phyloP scores from a whole-genome alignment of 2,113 vertebrate species.

The Acrocephalus kingi region DNA sequence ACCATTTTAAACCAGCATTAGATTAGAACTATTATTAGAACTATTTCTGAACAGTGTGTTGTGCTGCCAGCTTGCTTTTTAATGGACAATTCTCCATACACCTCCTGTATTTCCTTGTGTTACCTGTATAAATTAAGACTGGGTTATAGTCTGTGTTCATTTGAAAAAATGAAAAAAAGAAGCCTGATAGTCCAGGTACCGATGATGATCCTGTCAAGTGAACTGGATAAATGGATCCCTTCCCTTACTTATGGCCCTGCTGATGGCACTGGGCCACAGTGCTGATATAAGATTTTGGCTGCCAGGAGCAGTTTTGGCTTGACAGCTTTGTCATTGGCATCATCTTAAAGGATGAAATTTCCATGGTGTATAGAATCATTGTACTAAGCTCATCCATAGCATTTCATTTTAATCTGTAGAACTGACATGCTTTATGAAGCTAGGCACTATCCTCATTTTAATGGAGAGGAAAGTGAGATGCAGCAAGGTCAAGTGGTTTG shows the following conservation, averaged over 20 bases:
- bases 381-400: neutral
- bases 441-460: neutral
- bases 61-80: neutral
- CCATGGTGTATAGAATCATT: neutral
- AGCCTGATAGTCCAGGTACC: neutral
- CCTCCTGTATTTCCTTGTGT: neutral
- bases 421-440: slow-evolving; percentile 30
- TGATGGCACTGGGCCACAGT: neutral
- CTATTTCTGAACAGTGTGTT: neutral
- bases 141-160: neutral
- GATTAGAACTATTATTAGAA: neutral
- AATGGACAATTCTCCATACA: neutral
- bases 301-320: slow-evolving; percentile 24
- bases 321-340: slow-evolving; percentile 32
- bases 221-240: neutral
- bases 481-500: slow-evolving; percentile 47
- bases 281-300: slow-evolving; percentile 29
- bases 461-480: slow-evolving; percentile 14
- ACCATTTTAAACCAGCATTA: neutral
- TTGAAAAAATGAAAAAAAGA: neutral
- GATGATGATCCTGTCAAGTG: neutral
- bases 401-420: slow-evolving; percentile 34
- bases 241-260: neutral
- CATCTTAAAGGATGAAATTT: slow-evolving; percentile 15
- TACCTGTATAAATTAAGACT: neutral